Conservation (phyloP, 2,888 invertebrate genomes). For the Aspidapion aeneum region DNA sequence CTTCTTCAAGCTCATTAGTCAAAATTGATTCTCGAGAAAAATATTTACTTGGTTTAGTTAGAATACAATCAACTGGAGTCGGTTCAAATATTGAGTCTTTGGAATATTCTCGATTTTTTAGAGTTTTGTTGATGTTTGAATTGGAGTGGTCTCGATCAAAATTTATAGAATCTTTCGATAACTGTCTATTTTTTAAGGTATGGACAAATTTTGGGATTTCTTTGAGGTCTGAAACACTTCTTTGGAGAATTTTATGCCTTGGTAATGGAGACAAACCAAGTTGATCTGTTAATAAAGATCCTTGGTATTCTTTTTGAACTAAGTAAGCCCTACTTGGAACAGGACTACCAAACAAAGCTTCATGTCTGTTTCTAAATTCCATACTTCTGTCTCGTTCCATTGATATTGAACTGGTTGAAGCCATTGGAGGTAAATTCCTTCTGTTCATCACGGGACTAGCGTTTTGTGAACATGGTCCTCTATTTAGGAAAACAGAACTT, state of each 20-base stretch:
- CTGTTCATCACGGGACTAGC: not conserved
- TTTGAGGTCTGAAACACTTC: not conserved
- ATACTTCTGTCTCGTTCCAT: not conserved
- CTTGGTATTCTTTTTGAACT: conserved; percentile 12
- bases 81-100: not conserved
- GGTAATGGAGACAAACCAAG: conserved; percentile 35
- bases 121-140: not conserved
- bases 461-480: too few relatives aligned
- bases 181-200: not conserved
- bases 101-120: not conserved
- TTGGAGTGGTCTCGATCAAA: not conserved
- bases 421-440: too few relatives aligned
- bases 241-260: conserved; percentile 30
- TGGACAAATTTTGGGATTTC: not conserved
- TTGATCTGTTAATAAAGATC: conserved; percentile 20
- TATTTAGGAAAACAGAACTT: too few relatives aligned
- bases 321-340: conserved; percentile 18
- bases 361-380: conserved; percentile 15
- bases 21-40: conserved; percentile 40
- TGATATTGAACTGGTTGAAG: too few relatives aligned
- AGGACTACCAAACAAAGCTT: conserved; percentile 7
- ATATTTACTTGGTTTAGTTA: conserved; percentile 35
- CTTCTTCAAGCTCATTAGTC: conserved; percentile 43
- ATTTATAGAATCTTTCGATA: not conserved
- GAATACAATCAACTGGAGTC: not conserved